Conservation (phyloP, 2,113 vertebrate genomes). For the Puma concolor region DNA sequence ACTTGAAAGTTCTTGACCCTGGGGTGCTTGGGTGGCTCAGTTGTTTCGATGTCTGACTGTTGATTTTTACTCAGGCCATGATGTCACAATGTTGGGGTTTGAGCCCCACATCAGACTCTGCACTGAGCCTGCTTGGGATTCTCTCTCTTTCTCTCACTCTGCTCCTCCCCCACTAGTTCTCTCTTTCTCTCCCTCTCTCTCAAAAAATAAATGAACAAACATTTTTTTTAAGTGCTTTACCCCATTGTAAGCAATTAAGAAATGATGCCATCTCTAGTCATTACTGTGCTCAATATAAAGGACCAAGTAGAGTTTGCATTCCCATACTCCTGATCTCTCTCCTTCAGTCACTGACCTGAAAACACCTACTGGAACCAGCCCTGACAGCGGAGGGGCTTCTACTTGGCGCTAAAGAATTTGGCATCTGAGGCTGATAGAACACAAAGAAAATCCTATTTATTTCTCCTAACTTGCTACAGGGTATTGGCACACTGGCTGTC, state of each 20-base stretch:
- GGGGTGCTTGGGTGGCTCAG: no score
- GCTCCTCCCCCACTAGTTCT: no score
- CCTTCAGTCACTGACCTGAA: neutral
- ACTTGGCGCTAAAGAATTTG: neutral
- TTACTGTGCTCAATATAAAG: neutral
- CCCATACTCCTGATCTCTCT: neutral
- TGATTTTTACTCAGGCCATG: no score
- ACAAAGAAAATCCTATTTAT: constrained; percentile 13
- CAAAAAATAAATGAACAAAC: no score
- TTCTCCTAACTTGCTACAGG: constrained; percentile 54
- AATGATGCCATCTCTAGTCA: neutral
- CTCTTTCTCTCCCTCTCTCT: no score
- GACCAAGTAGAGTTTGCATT: neutral
- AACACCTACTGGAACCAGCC: neutral
- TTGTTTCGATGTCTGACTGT: no score
- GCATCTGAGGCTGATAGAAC: neutral
- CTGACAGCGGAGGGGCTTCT: neutral
- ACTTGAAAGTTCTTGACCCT: neutral
- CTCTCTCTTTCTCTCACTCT: no score
- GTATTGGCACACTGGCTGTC: constrained; percentile 12
- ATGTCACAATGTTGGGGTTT: no score
- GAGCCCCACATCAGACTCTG: no score
- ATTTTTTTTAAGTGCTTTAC: neutral
- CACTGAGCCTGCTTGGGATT: no score
- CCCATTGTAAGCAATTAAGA: neutral